Conservation (phyloP, 2,797 vertebrate species). For the Megalops cyprinoides region DNA sequence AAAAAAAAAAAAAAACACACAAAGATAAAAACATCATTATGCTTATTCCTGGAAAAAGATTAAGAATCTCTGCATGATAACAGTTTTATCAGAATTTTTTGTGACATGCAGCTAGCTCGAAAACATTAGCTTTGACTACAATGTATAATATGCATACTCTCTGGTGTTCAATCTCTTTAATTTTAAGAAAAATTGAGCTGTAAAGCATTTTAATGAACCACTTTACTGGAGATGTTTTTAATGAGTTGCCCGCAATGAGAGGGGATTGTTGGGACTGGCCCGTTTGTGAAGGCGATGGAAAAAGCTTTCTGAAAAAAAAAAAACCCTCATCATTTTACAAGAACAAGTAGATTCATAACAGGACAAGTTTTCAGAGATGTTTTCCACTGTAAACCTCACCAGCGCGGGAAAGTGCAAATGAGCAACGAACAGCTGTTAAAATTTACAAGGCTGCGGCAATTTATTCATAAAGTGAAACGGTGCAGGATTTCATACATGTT, state of each 20-base stretch:
- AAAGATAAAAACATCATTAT: no score
- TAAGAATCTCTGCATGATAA: no score
- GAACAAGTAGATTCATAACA: conserved; percentile 65
- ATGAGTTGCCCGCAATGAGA: conserved; percentile 63
- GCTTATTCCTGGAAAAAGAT: no score
- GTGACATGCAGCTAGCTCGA: neutral
- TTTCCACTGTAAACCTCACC: conserved; percentile 65
- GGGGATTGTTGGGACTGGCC: conserved; percentile 47
- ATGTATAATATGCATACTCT: neutral
- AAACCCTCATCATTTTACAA: conserved; percentile 55
- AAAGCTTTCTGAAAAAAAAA: conserved; percentile 49
- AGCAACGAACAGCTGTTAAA: conserved; percentile 67
- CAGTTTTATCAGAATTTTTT: neutral
- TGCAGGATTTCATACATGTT: conserved; percentile 56
- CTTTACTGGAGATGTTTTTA: conserved; percentile 61
- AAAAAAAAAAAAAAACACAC: no score
- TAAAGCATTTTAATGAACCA: conserved; percentile 65
- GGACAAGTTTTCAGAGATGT: conserved; percentile 57
- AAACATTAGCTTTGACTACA: neutral
- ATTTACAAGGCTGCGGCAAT: conserved; percentile 63
- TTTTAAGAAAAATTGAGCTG: conserved; percentile 52
- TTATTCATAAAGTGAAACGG: conserved; percentile 58
- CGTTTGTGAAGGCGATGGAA: conserved; percentile 40
- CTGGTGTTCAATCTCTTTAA: conserved; percentile 38
- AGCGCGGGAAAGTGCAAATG: conserved; percentile 61